Base-by-base conservation (phyloP, 2,888 invertebrate genomes). In the Acanthosepion esculentum region DNA sequence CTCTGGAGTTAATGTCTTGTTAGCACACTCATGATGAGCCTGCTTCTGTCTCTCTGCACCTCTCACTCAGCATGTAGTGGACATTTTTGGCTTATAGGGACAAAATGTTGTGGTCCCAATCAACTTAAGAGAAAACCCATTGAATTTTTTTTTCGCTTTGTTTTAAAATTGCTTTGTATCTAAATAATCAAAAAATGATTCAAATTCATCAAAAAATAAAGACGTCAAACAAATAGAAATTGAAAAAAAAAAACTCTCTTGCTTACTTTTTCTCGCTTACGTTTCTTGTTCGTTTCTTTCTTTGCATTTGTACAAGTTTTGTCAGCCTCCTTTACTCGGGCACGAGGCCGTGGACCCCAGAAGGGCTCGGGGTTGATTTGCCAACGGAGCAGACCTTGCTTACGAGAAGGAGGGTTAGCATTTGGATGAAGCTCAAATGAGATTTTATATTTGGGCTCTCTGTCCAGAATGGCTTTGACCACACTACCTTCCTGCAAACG, bases 261-360 rank as follows among this genome's bases (percentile, higher is more conserved):
- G 33, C 18, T 41, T 94, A 94, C 94, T 50, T 94, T 55, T 64
- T 94, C 94, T 33, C 55, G 59, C 64, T 94, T 94, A 55, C 64
- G 94, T 48, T 94, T 94, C 29, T 64, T 64, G 33, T 55, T 29
- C 33, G 64, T 94, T 15, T 48, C 48, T 55, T 53, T 55, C 64
- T 94, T 94, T 33, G 41, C 18, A n/a, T 64, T 23, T 20, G 48
- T 6, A 53, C n/a, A 29, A 7, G 59, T 23, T 26, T 94, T 59
- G 23, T 95, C 91, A n/a, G 95, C 95, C 94, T 96, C 29, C 48
- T 20, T n/a, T 50, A 33, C 53, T 93, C 53, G 96, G 5, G 99
- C 98, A 96, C 98, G 98, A 0, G 98, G 98, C 94, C 99, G 99
- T 0, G 99, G 99, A 0, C 99, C 99, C 99, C 99, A 99, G 97